These are phyloP conservation scores for Odontocolon sp. DNA, from an alignment of 2,888 invertebrate species.

Conservation along the genomic window DNA sequence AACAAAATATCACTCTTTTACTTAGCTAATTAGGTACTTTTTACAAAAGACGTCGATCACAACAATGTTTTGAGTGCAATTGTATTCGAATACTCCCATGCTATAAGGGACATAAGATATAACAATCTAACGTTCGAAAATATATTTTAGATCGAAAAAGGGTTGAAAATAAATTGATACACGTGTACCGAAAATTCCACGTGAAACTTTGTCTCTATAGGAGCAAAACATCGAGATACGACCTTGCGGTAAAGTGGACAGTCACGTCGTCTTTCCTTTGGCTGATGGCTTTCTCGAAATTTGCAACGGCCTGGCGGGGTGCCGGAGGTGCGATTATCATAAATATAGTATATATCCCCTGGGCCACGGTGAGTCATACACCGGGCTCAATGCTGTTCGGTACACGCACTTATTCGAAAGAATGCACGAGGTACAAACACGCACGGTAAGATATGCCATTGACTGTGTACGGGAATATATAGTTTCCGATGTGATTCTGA, in stretches of 20 bases:
- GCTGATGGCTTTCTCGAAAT: slow-evolving; percentile 22
- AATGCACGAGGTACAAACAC: not conserved
- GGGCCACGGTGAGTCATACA: slow-evolving; percentile 39
- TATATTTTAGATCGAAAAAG: too few relatives aligned
- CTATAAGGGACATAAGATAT: too few relatives aligned
- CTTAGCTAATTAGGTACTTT: too few relatives aligned
- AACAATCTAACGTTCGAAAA: not conserved
- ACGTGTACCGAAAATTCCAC: not conserved
- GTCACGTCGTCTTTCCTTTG: not conserved
- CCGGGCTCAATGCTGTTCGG: not conserved
- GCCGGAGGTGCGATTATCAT: slow-evolving; percentile 39
- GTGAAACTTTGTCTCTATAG: slow-evolving; percentile 14
- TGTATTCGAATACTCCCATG: too few relatives aligned
- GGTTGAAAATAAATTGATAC: not conserved
- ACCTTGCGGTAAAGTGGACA: slow-evolving; percentile 20
- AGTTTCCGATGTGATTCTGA: not conserved
- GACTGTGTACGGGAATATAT: not conserved
- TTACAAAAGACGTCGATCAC: too few relatives aligned
- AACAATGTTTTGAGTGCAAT: too few relatives aligned
- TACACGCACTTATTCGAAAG: not conserved
- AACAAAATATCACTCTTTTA: too few relatives aligned
- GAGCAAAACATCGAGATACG: slow-evolving; percentile 11
- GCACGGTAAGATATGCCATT: not conserved
- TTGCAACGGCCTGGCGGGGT: not conserved
- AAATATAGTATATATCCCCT: slow-evolving; percentile 37